phyloP scores from a whole-genome alignment of 1,140 invertebrate species.

The Venturia canescens region DNA sequence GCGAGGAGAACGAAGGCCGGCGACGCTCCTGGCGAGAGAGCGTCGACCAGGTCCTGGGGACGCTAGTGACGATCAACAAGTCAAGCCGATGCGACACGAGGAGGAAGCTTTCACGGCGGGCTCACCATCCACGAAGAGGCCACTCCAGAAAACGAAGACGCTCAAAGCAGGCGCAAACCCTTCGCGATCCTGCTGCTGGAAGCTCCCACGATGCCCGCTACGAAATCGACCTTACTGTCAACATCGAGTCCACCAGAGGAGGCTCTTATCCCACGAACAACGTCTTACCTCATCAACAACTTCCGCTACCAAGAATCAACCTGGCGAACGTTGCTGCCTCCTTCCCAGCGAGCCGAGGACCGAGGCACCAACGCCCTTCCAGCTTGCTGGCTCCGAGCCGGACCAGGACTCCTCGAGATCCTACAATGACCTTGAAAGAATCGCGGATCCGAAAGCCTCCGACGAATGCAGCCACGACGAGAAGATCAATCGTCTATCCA shows the following conservation, averaged over 20 bases:
- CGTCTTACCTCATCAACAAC: background rate
- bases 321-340: background rate
- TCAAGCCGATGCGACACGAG: constrained; percentile 72
- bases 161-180: background rate
- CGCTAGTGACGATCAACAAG: constrained; percentile 64
- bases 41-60: constrained; percentile 64
- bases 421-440: too few species aligned
- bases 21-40: constrained; percentile 52
- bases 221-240: too few species aligned
- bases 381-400: too few species aligned
- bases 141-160: constrained; percentile 31
- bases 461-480: too few species aligned
- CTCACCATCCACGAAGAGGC: constrained; percentile 63
- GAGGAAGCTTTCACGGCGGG: constrained; percentile 66
- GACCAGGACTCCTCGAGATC: too few species aligned
- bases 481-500: too few species aligned
- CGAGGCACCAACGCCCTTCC: background rate
- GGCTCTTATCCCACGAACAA: too few species aligned
- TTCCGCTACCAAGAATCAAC: background rate
- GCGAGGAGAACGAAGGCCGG: constrained; percentile 3
- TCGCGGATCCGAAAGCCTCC: too few species aligned
- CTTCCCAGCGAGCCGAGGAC: background rate
- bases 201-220: constrained; percentile 36
- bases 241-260: too few species aligned
- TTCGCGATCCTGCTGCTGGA: constrained; percentile 1